Conservation (phyloP, 2,797 vertebrate genomes). For the Argyrosomus regius region DNA sequence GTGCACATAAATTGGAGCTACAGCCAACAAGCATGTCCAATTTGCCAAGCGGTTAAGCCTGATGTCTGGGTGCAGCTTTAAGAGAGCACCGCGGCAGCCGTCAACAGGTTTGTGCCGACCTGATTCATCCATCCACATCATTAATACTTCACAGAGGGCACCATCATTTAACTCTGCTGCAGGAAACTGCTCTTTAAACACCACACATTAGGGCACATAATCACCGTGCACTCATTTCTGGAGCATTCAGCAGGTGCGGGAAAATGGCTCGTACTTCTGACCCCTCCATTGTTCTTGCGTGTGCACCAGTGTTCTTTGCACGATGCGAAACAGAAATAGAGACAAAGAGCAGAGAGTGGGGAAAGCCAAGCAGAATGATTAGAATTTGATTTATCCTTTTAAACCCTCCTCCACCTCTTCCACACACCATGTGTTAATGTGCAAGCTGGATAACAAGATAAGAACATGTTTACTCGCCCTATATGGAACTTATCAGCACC, state of each 20-base stretch:
- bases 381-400: constrained; percentile 77
- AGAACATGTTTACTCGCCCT: constrained; percentile 84
- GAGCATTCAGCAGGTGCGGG: constrained; percentile 73
- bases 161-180: constrained; percentile 77
- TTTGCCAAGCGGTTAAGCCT: constrained; percentile 84
- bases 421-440: constrained; percentile 81
- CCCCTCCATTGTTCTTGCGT: constrained; percentile 69
- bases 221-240: constrained; percentile 74
- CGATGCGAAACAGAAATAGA: constrained; percentile 68
- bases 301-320: constrained; percentile 52
- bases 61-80: constrained; percentile 77
- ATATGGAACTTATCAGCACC: constrained; percentile 81
- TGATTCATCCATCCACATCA: constrained; percentile 82
- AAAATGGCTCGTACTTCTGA: constrained; percentile 74
- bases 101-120: constrained; percentile 75
- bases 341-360: constrained; percentile 73
- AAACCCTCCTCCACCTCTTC: constrained; percentile 71
- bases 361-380: constrained; percentile 77
- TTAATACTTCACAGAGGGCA: constrained; percentile 82
- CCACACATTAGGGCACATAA: constrained; percentile 74
- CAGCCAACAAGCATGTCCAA: constrained; percentile 85
- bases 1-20: constrained; percentile 82
- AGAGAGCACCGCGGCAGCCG: constrained; percentile 63
- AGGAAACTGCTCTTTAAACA: constrained; percentile 79
- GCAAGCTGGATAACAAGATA: constrained; percentile 85